Base-by-base conservation (phyloP, 2,797 vertebrate species). In the Hydrolagus colliei region DNA sequence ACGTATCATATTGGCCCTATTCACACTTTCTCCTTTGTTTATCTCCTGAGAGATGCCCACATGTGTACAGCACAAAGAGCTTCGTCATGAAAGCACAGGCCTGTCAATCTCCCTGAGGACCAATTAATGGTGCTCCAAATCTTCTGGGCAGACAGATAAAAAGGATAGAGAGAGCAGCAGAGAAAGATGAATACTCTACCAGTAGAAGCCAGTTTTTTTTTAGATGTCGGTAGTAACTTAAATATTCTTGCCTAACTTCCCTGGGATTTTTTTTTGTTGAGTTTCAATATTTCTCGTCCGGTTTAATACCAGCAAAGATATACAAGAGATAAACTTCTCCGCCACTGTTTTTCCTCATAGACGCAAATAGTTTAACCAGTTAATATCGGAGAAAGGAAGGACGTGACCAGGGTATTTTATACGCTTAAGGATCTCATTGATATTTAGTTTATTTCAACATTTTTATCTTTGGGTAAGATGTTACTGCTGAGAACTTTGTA, bases 71-170 rank as follows among this genome's bases (percentile, higher is more conserved):
- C 93, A 95, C 93, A 95, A 94, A 94, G 94, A 93, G 92, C 90
- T 90, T 89, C 94, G 93, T 92, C 92, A 95, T 95, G 95, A 96
- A 95, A 95, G 92, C 89, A 61, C 92, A 93, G 90, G 93, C 93
- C 95, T 95, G 94, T 92, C 94, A 93, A 93, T 93, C 92, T 98
- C 97, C 96, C 97, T 80, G 88, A 95, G 95, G 96, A 96, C 96
- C 97, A 97, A 97, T 97, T 98, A 98, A 95, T 93, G 92, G 92
- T 92, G 92, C 90, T 95, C 94, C 94, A 96, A 95, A 96, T 96
- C 96, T 97, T 91, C 91, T 93, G 93, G 95, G 94, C 95, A 95
- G 93, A 91, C 93, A 96, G 96, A 98, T 97, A 94, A 97, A 98
- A 97, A 95, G 95, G 91, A 92, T 90, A 90, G 91, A 87, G 88